A percentile compares a stretch with the other conserved stretches of the same genome.
phyloP scores from a whole-genome alignment of 2,888 invertebrate species.

The Pyrocoelia pectoralis region DNA sequence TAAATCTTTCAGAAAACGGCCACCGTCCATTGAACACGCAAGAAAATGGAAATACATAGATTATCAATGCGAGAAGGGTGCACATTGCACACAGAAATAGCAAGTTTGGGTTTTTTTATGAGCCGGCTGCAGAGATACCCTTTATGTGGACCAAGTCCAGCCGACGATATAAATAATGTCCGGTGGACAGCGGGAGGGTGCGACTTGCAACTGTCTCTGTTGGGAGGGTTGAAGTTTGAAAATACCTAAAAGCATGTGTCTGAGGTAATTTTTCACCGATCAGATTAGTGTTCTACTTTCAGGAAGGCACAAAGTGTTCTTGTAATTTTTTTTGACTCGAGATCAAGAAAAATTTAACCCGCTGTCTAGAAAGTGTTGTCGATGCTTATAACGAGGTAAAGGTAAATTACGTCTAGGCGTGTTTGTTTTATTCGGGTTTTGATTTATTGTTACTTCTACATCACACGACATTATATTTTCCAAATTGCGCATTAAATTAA shows the following conservation, averaged over 20 bases:
- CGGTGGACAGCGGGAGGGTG: conserved; percentile 49
- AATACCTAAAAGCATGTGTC: conserved; percentile 36
- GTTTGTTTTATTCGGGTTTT: not conserved
- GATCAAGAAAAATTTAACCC: conserved; percentile 10
- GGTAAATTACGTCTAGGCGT: conserved; percentile 11
- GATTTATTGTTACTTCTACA: conserved; percentile 13
- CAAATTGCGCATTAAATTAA: conserved; percentile 11
- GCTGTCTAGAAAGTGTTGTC: conserved; percentile 2
- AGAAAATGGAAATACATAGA: conserved; percentile 19
- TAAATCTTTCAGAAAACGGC: conserved; percentile 12
- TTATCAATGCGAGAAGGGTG: conserved; percentile 37
- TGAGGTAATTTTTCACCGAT: conserved; percentile 31
- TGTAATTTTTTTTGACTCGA: conserved; percentile 15
- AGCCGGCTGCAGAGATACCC: conserved; percentile 47
- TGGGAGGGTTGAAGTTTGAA: conserved; percentile 32
- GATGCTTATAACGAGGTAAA: too few species aligned
- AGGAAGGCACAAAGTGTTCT: conserved; percentile 22
- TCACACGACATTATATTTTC: conserved; percentile 7
- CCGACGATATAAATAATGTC: conserved; percentile 53
- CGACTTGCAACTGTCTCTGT: conserved; percentile 49
- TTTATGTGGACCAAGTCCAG: conserved; percentile 55
- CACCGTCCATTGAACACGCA: conserved; percentile 17
- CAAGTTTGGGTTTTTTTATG: conserved; percentile 54
- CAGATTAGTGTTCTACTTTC: conserved; percentile 31
- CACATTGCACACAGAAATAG: conserved; percentile 46